A percentile compares a stretch with the other conserved stretches of the same genome.
Evolutionary conservation across 2,797 vertebrate genomes (phyloP).

Genomic region (Falco cherrug): DNA sequence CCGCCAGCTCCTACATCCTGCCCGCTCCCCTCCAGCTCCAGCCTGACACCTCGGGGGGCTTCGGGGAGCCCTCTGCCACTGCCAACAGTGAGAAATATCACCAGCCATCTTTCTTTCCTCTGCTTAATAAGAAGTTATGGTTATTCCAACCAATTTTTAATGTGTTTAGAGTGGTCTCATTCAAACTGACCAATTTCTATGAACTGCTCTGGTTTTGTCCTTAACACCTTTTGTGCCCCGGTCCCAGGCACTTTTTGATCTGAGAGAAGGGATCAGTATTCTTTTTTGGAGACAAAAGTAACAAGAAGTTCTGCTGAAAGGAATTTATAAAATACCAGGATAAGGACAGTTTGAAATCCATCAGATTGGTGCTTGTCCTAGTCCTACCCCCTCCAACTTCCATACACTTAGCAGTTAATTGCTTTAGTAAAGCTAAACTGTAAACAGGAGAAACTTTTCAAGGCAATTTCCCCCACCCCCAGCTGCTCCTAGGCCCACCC

Average conservation of each 20-base stretch:
- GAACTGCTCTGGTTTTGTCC: background rate
- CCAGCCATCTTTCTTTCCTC: background rate
- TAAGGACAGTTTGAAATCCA: background rate
- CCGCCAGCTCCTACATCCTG: background rate
- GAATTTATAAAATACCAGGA: background rate
- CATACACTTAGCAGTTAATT: background rate
- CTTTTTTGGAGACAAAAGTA: background rate
- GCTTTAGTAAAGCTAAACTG: background rate
- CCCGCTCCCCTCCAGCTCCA: fast-evolving
- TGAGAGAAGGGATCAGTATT: background rate
- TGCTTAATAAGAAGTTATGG: background rate
- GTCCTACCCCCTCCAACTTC: background rate
- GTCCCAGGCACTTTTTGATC: background rate
- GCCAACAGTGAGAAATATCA: background rate
- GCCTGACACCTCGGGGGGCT: fast-evolving
- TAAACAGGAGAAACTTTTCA: background rate
- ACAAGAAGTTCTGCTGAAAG: background rate
- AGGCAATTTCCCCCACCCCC: background rate
- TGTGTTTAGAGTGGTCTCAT: background rate
- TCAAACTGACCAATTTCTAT: background rate
- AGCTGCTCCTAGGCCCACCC: background rate
- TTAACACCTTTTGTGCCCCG: background rate
- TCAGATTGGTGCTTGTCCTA: background rate
- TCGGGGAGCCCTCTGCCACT: background rate
- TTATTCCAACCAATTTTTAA: background rate